Evolutionary conservation across 2,113 vertebrate genomes (phyloP), one percentile per base, ranked within the genome.

Genomic region (Zosterops pallidus): DNA sequence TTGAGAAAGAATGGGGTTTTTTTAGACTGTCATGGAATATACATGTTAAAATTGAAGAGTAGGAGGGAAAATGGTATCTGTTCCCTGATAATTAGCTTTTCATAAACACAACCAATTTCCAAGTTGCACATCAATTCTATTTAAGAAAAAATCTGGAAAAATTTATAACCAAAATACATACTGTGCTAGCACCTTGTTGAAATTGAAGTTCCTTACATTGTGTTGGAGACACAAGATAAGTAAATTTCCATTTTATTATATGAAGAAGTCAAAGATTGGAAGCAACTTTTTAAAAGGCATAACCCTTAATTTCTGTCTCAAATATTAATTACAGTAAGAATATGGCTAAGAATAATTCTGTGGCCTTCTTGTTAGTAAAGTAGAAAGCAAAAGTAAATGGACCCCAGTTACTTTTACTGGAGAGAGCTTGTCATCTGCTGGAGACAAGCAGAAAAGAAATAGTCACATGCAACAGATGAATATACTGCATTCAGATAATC

Each of bases 381-480:
- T 16, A 55, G 37, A 83, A 91, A 67, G 29, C 44, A 68, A 65
- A 79, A 86, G 33, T 62, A 87, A 91, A 68, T 13, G 49, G 52
- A 62, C 25, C 11, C 50, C 14, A 55, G 37, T 31, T 67, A 50
- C 59, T 63, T 67, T 21, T 91, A 14, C 31, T 72, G 35, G 12
- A 80, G 14, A 65, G 53, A 92, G 23, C 2, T 79, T 63, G 14
- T 82, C 14, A 47, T 79, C 53, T 88, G 12, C 49, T 65, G 28
- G 28, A 87, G 17, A 23, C 22, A 86, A 80, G 22, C 35, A 76
- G 64, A 90, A 92, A 85, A 85, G 49, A 85, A 71, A 46, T 15
- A 86, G 35, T 44, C 22, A 37, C 35, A 59, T 50, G 39, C 23
- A 79, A 41, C 19, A 82, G 35, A 84, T 56, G 5, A 79, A 50